phyloP scores from a whole-genome alignment of 2,113 vertebrate species.

The Prionailurus bengalensis region DNA sequence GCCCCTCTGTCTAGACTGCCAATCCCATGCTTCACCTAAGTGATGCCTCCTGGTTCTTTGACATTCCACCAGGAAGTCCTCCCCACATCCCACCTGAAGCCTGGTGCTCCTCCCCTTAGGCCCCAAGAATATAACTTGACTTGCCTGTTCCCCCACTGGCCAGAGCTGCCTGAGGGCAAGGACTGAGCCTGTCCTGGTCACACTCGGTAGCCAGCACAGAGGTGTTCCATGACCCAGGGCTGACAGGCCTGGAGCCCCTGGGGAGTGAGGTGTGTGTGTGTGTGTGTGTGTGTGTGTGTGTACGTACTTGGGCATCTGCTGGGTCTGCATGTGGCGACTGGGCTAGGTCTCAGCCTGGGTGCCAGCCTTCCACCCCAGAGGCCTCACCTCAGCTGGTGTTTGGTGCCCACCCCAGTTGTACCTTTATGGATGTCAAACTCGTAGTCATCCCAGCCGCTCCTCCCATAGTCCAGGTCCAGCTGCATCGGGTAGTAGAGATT shows the following conservation, averaged over 20 bases:
- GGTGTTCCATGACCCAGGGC: not conserved
- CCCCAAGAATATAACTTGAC: not conserved
- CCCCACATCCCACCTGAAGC: not conserved
- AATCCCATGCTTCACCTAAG: not conserved
- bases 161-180: not conserved
- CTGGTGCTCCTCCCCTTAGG: not conserved
- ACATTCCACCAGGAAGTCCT: not conserved
- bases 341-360: not conserved
- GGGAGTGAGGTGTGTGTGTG: too few species aligned
- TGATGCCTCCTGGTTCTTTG: not conserved
- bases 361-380: not conserved
- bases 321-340: not conserved
- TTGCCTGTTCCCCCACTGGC: not conserved
- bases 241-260: not conserved
- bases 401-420: slow-evolving; percentile 70
- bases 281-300: too few species aligned
- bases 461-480: slow-evolving; percentile 90
- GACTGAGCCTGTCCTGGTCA: not conserved
- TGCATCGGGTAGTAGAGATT: slow-evolving; percentile 90
- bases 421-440: slow-evolving; percentile 92
- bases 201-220: not conserved
- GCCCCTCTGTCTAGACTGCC: not conserved
- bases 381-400: not conserved
- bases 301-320: not conserved
- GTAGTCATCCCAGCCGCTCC: slow-evolving; percentile 89